Evolutionary conservation across 2,888 invertebrate genomes (phyloP).

Genomic region (Caenorhabditis parvicauda): DNA sequence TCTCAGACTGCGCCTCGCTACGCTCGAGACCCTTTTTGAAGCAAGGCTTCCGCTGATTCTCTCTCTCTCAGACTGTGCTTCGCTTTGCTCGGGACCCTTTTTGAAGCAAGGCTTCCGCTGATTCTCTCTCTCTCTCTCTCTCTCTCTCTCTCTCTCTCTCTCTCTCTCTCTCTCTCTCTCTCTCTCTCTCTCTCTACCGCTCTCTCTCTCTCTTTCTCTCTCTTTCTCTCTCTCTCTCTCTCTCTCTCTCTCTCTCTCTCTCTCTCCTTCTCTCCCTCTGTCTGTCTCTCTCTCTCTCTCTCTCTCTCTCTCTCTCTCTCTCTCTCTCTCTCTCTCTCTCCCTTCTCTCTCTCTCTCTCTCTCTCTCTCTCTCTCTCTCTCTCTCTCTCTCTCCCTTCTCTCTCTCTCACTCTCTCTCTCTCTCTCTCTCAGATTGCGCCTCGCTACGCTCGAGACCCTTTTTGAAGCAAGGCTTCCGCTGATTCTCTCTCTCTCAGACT

Average conservation of each 20-base stretch:
- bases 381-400: background rate
- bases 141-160: background rate
- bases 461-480: constrained; percentile 2
- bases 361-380: background rate
- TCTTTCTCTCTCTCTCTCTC: background rate
- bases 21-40: constrained; percentile 3
- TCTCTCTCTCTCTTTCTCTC: background rate
- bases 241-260: background rate
- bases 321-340: constrained; percentile 10
- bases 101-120: background rate
- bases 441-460: no score
- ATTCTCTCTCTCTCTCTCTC: background rate
- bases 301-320: constrained; percentile 2
- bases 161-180: background rate
- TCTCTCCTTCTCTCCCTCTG: background rate
- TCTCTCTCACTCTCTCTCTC: background rate
- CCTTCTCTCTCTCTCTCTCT: background rate
- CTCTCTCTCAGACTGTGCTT: background rate
- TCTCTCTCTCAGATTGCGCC: background rate
- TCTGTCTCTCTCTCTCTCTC: background rate
- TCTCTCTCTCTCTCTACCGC: background rate
- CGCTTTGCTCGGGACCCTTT: background rate
- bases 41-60: constrained; percentile 2
- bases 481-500: background rate
- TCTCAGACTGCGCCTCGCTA: no score